Percentiles rank a stretch among this genome's conserved stretches.
These are phyloP conservation scores for Acleris cristana DNA, from an alignment of 2,888 invertebrate species.

Conservation along the genomic window DNA sequence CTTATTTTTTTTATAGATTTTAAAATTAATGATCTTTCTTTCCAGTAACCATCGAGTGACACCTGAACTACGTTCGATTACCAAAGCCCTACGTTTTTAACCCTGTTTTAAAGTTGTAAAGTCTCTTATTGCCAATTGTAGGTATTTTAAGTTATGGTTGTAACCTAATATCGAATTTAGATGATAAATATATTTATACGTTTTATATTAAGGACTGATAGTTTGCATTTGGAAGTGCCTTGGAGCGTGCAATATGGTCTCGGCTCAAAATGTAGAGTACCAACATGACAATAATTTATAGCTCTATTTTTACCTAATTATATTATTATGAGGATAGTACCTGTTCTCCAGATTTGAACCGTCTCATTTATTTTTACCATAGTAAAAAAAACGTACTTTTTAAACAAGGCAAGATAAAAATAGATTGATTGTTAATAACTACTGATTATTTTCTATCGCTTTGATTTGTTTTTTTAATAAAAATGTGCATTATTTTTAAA, in stretches of 20 bases:
- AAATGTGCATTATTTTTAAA: too few species aligned
- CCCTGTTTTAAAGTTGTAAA: slow-evolving; percentile 54
- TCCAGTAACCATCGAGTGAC: slow-evolving; percentile 60
- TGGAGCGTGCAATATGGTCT: slow-evolving; percentile 50
- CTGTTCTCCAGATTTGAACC: neutral
- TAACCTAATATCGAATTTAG: slow-evolving; percentile 39
- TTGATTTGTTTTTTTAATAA: too few species aligned
- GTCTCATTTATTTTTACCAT: neutral
- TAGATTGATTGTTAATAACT: too few species aligned
- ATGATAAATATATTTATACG: slow-evolving; percentile 42
- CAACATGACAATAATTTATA: neutral
- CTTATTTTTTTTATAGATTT: too few species aligned
- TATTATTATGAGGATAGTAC: neutral
- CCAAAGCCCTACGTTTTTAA: slow-evolving; percentile 63
- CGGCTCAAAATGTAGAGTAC: slow-evolving; percentile 15
- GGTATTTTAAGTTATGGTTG: slow-evolving; percentile 41
- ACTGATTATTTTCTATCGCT: too few species aligned
- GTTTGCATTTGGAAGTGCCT: slow-evolving; percentile 58
- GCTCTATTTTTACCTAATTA: neutral
- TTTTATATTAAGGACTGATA: slow-evolving; percentile 46
- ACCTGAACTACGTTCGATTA: slow-evolving; percentile 51
- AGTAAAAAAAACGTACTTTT: neutral
- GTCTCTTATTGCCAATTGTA: slow-evolving; percentile 47
- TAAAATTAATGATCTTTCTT: slow-evolving; percentile 5
- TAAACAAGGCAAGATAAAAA: too few species aligned